phyloP scores from a whole-genome alignment of 2,797 vertebrate species.

The Sciaenops ocellatus region DNA sequence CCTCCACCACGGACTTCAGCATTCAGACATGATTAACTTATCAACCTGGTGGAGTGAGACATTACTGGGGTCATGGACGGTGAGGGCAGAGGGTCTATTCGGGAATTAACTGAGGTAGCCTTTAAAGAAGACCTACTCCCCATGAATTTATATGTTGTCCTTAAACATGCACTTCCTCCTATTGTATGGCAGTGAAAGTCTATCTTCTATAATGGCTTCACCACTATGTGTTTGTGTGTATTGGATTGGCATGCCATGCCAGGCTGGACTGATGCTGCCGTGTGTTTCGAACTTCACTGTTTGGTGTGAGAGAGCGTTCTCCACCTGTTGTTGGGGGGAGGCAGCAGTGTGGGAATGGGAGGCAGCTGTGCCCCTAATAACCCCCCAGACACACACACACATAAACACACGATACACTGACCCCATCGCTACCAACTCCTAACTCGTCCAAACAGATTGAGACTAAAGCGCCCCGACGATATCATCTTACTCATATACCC shows the following conservation, averaged over 20 bases:
- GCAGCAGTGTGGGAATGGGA: conserved; percentile 60
- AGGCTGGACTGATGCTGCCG: conserved; percentile 1
- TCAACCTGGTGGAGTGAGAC: conserved; percentile 36
- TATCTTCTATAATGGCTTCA: not conserved
- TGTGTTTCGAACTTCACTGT: conserved; percentile 32
- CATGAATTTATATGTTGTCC: not conserved
- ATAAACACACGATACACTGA: conserved; percentile 35
- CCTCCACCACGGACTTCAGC: conserved; percentile 48
- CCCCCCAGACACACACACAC: conserved; percentile 22
- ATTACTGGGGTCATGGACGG: conserved; percentile 22
- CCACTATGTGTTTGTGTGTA: not conserved
- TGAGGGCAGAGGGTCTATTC: conserved; percentile 12
- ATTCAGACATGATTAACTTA: conserved; percentile 51
- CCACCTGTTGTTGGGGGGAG: conserved; percentile 77
- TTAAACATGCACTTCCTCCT: not conserved
- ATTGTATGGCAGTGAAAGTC: not conserved
- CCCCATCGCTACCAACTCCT: conserved; percentile 23
- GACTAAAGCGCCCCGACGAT: conserved; percentile 32
- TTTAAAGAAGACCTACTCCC: not conserved
- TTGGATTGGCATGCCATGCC: not conserved
- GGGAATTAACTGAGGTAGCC: conserved; percentile 19
- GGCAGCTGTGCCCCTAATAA: conserved; percentile 79
- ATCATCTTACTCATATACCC: conserved; percentile 53
- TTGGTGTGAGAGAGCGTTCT: conserved; percentile 35
- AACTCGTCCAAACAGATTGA: conserved; percentile 41